Evolutionary conservation across 2,888 invertebrate genomes (phyloP).

Genomic region (Drosophila setosimentum): DNA sequence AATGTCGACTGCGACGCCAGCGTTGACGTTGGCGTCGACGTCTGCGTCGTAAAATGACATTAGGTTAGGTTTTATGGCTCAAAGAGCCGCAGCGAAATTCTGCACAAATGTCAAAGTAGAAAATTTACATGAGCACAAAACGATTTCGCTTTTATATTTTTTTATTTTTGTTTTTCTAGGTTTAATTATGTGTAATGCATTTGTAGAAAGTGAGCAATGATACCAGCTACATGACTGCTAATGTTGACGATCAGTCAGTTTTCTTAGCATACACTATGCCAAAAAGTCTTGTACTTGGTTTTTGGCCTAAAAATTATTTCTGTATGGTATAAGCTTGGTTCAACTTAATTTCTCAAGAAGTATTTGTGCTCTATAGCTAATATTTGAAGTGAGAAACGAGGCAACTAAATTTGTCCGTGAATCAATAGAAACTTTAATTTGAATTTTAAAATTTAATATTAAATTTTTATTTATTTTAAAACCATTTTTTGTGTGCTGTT

Average conservation of each 20-base stretch:
- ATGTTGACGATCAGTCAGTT: slow-evolving; percentile 1
- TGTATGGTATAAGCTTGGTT: background rate
- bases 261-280: background rate
- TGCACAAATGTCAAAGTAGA: slow-evolving; percentile 74
- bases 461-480: background rate
- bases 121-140: slow-evolving; percentile 58
- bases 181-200: slow-evolving; percentile 15
- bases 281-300: background rate
- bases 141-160: slow-evolving; percentile 72
- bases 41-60: slow-evolving; percentile 71
- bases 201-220: slow-evolving; percentile 37
- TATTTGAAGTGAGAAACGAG: background rate
- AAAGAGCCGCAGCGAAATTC: slow-evolving; percentile 65
- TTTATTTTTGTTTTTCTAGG: slow-evolving; percentile 15
- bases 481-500: background rate
- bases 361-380: background rate
- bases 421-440: background rate
- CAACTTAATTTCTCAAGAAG: background rate
- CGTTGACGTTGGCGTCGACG: slow-evolving; percentile 28
- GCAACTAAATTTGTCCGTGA: background rate
- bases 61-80: slow-evolving; percentile 74
- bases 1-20: slow-evolving; percentile 49
- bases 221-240: background rate
- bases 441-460: background rate
- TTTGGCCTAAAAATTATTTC: background rate